Percentiles rank a stretch among this genome's conserved stretches.
Evolutionary conservation across 2,797 vertebrate genomes (phyloP).

Genomic region (Silurus aristotelis): DNA sequence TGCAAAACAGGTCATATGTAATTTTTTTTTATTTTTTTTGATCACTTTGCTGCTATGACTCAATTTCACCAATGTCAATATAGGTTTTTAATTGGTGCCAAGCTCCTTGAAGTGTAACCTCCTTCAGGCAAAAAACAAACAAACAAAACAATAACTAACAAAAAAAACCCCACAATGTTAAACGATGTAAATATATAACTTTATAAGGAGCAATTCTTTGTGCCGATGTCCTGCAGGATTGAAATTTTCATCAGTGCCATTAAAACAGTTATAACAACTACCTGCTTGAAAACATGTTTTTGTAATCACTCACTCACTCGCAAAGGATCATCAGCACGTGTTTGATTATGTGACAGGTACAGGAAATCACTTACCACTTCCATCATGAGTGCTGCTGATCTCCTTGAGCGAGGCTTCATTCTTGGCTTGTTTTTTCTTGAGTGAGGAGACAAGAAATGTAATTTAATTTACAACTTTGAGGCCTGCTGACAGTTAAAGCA

Average conservation of each 20-base stretch:
- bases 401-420: slow-evolving; percentile 63
- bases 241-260: no score
- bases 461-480: not conserved
- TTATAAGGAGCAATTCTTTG: not conserved
- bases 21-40: not conserved
- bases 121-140: not conserved
- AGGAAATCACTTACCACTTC: slow-evolving; percentile 63
- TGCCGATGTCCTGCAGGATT: not conserved
- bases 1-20: no score
- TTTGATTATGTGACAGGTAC: slow-evolving; percentile 29
- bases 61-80: not conserved
- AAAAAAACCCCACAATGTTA: not conserved
- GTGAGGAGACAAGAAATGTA: slow-evolving; percentile 30
- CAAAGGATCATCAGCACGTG: not conserved
- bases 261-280: not conserved
- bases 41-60: not conserved
- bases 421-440: slow-evolving; percentile 72
- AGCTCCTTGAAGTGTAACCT: not conserved
- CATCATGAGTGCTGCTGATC: slow-evolving; percentile 53
- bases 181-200: not conserved
- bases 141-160: no score
- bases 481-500: not conserved
- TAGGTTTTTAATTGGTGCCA: not conserved
- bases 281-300: not conserved
- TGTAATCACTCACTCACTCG: not conserved